Conservation (phyloP, 2,113 vertebrate species). For the Cynopterus brachyotis region DNA sequence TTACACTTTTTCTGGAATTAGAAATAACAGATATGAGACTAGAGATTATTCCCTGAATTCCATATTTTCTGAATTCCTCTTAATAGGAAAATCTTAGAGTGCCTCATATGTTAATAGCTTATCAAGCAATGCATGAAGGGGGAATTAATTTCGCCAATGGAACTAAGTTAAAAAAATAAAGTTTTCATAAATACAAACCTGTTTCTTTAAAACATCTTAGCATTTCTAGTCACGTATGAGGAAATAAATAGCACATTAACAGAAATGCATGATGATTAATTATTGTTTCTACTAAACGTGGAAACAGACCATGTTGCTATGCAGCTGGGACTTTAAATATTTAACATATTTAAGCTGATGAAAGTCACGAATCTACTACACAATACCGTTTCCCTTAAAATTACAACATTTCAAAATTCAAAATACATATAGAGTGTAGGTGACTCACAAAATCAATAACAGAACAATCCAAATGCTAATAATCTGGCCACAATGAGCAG, state of each 20-base stretch:
- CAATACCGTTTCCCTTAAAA: neutral
- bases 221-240: neutral
- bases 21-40: neutral
- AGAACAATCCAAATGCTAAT: neutral
- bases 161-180: conserved; percentile 15
- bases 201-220: neutral
- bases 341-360: neutral
- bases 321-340: neutral
- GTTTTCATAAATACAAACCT: neutral
- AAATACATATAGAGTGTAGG: neutral
- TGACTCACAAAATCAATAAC: neutral
- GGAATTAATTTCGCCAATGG: neutral
- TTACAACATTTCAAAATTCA: neutral
- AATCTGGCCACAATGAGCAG: neutral
- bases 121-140: neutral
- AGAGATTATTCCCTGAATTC: neutral
- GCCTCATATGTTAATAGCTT: neutral
- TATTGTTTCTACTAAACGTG: neutral
- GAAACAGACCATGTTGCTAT: neutral
- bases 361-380: neutral
- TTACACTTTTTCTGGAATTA: neutral
- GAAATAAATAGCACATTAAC: neutral
- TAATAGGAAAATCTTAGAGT: neutral
- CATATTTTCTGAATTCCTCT: neutral
- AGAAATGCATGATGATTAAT: neutral